Evolutionary conservation across 1,140 invertebrate genomes (phyloP).

Genomic region (Teleogryllus occipitalis): DNA sequence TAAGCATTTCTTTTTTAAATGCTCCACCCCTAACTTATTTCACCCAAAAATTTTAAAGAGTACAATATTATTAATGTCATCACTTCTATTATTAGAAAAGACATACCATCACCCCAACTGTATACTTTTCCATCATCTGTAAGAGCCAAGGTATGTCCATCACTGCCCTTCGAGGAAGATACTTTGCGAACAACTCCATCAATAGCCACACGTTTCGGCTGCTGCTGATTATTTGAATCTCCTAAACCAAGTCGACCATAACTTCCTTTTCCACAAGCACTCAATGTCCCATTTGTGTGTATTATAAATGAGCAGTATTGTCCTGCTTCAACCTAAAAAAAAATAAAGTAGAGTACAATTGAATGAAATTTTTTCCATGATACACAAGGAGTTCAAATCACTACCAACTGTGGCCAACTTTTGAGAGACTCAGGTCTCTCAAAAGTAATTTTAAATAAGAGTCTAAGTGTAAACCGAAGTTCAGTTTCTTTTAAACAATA

Average conservation of each 20-base stretch:
- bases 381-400: too few relatives aligned
- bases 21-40: too few relatives aligned
- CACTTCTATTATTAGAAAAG: conserved; percentile 36
- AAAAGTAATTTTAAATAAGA: too few relatives aligned
- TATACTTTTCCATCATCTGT: conserved; percentile 50
- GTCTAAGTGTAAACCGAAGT: too few relatives aligned
- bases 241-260: conserved; percentile 48
- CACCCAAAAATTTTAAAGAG: too few relatives aligned
- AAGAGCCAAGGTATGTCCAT: conserved; percentile 51
- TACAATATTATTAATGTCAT: conserved; percentile 19
- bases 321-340: conserved; percentile 50
- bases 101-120: conserved; percentile 55
- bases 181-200: conserved; percentile 39
- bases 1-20: too few relatives aligned
- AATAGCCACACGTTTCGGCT: conserved; percentile 42
- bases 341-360: not conserved
- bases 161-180: conserved; percentile 50
- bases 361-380: too few relatives aligned
- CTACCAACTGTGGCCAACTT: too few relatives aligned
- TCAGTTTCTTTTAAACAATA: too few relatives aligned
- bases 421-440: too few relatives aligned
- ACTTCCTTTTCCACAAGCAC: conserved; percentile 52
- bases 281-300: conserved; percentile 46
- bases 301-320: conserved; percentile 60
- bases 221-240: conserved; percentile 46